phyloP scores from a whole-genome alignment of 35 echinoderm and acorn worm species.

The Ophioderma brevispina region DNA sequence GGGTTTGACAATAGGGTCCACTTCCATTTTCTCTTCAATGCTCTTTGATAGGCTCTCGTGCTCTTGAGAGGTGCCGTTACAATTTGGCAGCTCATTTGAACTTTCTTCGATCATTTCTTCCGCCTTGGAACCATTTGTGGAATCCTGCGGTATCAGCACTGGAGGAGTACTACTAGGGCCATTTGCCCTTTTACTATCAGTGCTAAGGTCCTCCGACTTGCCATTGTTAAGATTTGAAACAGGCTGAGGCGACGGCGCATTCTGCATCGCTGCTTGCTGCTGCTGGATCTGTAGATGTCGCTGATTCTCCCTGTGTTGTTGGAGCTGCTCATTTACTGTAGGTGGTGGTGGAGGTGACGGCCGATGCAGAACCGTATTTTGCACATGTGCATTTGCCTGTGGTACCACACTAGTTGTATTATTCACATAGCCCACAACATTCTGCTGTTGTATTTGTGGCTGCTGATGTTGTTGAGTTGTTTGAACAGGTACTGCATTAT shows the following conservation, averaged over 20 bases:
- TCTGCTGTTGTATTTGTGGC: neutral
- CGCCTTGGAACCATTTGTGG: neutral
- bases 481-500: slow-evolving; percentile 2
- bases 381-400: neutral
- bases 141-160: neutral
- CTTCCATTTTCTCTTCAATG: neutral
- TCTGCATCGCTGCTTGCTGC: neutral
- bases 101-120: neutral
- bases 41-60: neutral
- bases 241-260: neutral
- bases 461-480: neutral
- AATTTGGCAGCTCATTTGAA: neutral
- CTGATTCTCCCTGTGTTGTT: neutral
- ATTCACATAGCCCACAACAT: slow-evolving; percentile 23
- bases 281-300: neutral
- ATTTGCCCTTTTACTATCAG: neutral
- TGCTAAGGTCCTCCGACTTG: neutral
- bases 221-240: neutral
- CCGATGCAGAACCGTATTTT: neutral
- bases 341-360: neutral
- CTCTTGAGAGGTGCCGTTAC: neutral
- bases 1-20: neutral
- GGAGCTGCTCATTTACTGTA: neutral
- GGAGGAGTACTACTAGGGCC: neutral
- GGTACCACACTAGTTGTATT: slow-evolving; percentile 18